Conservation (phyloP, 2,888 invertebrate genomes). For the Laspeyria flexula region DNA sequence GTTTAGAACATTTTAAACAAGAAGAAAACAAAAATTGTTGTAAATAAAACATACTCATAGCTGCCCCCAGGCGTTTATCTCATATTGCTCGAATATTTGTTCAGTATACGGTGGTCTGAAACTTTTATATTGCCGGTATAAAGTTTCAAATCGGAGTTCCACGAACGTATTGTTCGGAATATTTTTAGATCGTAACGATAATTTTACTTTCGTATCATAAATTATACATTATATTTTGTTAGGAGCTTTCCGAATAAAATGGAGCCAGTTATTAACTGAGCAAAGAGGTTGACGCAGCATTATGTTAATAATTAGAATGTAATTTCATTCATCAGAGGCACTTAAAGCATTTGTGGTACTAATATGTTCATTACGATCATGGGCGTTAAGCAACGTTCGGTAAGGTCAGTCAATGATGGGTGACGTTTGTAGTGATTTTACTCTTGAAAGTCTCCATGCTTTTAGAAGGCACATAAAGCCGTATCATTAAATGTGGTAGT, state of each 20-base stretch:
- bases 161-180: slow-evolving; percentile 29
- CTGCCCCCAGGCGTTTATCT: slow-evolving; percentile 35
- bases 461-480: too few species aligned
- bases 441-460: too few species aligned
- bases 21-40: slow-evolving; percentile 16
- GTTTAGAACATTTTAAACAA: slow-evolving; percentile 8
- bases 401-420: too few species aligned
- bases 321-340: too few species aligned
- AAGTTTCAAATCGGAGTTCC: slow-evolving; percentile 28
- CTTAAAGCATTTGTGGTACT: too few species aligned
- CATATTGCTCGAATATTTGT: slow-evolving; percentile 40
- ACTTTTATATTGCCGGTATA: slow-evolving; percentile 46
- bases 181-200: slow-evolving; percentile 21
- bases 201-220: slow-evolving; percentile 27
- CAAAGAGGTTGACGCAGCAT: too few species aligned
- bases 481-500: too few species aligned
- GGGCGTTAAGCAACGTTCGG: too few species aligned
- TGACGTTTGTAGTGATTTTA: too few species aligned
- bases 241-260: background rate
- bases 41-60: slow-evolving; percentile 22
- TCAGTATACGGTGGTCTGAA: slow-evolving; percentile 29
- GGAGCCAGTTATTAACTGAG: too few species aligned
- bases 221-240: slow-evolving; percentile 5
- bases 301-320: too few species aligned
- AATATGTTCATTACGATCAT: too few species aligned